Conservation (phyloP, 2,113 vertebrate genomes). For the Addax nasomaculatus region DNA sequence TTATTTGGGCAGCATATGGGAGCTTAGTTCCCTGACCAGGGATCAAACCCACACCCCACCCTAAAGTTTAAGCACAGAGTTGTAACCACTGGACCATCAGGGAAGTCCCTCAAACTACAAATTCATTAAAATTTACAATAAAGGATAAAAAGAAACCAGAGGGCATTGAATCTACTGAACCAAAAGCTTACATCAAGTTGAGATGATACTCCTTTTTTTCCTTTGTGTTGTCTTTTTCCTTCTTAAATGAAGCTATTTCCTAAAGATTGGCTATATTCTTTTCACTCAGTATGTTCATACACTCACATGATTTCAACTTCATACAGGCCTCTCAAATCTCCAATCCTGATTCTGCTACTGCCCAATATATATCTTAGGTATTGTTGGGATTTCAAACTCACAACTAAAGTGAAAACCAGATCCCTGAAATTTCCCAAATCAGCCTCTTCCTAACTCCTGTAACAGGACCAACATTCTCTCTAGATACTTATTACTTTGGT, state of each 20-base stretch:
- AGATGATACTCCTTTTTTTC: neutral
- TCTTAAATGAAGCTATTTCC: neutral
- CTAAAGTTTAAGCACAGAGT: neutral
- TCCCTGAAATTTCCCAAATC: neutral
- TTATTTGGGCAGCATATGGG: neutral
- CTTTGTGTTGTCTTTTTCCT: neutral
- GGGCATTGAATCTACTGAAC: neutral
- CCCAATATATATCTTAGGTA: neutral
- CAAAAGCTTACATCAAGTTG: neutral
- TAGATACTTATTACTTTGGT: neutral
- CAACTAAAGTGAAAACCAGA: conserved; percentile 5
- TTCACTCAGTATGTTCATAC: neutral
- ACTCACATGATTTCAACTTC: neutral
- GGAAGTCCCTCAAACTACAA: neutral
- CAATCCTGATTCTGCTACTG: neutral
- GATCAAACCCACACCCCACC: neutral
- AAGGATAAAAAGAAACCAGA: neutral
- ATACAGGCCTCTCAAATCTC: neutral
- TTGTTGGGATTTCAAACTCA: conserved; percentile 2
- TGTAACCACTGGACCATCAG: neutral
- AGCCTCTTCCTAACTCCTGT: neutral
- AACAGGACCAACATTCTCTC: neutral
- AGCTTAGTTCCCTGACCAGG: neutral
- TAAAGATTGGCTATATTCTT: neutral
- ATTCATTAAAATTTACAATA: neutral